These are phyloP conservation scores for Eriocheir sinensis DNA, from an alignment of 1,140 invertebrate species.

Conservation along the genomic window DNA sequence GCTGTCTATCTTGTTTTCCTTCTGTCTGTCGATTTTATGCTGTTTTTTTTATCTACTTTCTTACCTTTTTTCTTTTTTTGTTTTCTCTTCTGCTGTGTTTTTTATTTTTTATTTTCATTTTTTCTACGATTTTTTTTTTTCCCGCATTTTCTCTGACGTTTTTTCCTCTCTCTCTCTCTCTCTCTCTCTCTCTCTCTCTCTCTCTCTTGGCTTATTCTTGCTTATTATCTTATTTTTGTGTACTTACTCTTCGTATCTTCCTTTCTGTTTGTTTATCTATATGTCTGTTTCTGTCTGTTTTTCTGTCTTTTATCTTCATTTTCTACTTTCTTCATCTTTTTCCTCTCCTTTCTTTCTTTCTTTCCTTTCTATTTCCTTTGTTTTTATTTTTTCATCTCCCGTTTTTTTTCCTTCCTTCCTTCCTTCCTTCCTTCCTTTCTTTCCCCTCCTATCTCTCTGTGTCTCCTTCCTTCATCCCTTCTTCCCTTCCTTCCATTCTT, in stretches of 20 bases:
- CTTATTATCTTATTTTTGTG: no score
- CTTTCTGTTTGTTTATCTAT: no score
- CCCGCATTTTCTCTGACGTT: no score
- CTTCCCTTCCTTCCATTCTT: no score
- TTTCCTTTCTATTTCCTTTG: not conserved
- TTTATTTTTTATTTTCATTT: no score
- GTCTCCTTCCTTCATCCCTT: no score
- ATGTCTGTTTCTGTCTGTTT: no score
- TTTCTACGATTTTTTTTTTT: not conserved
- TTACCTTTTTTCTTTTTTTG: not conserved
- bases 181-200: not conserved
- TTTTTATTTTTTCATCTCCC: not conserved
- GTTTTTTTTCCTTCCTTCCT: no score
- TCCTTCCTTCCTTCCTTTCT: not conserved
- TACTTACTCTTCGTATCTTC: no score
- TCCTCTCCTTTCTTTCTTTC: slow-evolving; percentile 38
- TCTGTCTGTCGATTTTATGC: not conserved
- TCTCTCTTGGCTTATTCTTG: no score
- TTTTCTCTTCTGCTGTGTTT: not conserved
- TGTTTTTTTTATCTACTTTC: not conserved
- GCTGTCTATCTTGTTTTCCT: slow-evolving; percentile 19
- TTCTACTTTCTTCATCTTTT: no score
- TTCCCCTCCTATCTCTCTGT: not conserved
- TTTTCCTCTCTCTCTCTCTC: not conserved
- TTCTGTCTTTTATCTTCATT: no score